These are phyloP conservation scores for Agriopis leucophaearia DNA, from an alignment of 2,888 invertebrate genomes.

Conservation along the genomic window DNA sequence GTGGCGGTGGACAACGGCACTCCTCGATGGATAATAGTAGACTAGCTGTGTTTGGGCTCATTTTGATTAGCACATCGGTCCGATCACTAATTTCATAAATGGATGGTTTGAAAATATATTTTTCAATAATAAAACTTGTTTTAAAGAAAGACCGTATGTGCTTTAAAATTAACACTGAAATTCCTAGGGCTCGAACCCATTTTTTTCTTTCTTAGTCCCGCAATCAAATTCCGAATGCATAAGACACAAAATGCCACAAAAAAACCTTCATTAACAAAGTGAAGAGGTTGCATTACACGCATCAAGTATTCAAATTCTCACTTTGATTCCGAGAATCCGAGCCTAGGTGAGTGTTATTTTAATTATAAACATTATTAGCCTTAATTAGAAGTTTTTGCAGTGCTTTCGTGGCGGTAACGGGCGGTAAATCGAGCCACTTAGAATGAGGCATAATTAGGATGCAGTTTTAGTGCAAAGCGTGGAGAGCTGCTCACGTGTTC, in stretches of 20 bases:
- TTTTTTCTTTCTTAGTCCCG: neutral
- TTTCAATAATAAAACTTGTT: too few relatives aligned
- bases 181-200: neutral
- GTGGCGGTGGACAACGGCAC: too few relatives aligned
- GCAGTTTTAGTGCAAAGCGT: constrained; percentile 67
- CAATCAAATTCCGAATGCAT: constrained; percentile 52
- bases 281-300: constrained; percentile 73
- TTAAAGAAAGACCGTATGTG: neutral
- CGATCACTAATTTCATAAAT: too few relatives aligned
- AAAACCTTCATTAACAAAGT: constrained; percentile 63
- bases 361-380: constrained; percentile 86
- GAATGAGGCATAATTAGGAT: constrained; percentile 77
- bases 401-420: constrained; percentile 67
- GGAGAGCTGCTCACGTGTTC: constrained; percentile 64
- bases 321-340: constrained; percentile 68
- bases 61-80: too few relatives aligned
- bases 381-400: constrained; percentile 80
- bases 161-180: neutral
- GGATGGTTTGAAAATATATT: too few relatives aligned
- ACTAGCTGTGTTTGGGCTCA: too few relatives aligned
- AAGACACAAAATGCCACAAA: constrained; percentile 54
- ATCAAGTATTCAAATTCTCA: constrained; percentile 65
- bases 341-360: constrained; percentile 77
- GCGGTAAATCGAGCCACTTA: constrained; percentile 76
- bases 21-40: too few relatives aligned